Evolutionary conservation across 2,888 invertebrate genomes (phyloP).

Genomic region (Ormyrus nitidulus): DNA sequence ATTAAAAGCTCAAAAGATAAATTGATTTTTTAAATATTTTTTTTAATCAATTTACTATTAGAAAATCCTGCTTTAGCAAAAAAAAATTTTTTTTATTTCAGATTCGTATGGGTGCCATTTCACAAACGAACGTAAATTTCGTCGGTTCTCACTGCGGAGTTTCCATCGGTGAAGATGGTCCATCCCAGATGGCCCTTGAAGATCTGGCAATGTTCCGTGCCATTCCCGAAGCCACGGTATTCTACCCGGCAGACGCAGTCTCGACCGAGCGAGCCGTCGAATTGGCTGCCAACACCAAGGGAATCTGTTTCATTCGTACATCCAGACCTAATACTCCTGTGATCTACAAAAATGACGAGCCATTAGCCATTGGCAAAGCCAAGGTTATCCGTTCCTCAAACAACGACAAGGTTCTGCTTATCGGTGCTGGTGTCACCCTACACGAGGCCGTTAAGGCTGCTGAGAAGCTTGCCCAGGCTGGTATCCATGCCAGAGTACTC

Average conservation of each 20-base stretch:
- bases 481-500: slow-evolving; percentile 87
- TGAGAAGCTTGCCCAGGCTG: slow-evolving; percentile 82
- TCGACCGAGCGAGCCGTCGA: slow-evolving; percentile 96
- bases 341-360: slow-evolving; percentile 89
- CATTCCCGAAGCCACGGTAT: slow-evolving; percentile 88
- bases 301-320: slow-evolving; percentile 97
- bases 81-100: slow-evolving; percentile 67
- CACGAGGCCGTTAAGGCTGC: slow-evolving; percentile 93
- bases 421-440: slow-evolving; percentile 96
- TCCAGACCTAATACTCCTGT: slow-evolving; percentile 93
- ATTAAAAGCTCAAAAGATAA: background rate
- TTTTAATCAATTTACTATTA: background rate
- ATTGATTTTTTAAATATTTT: background rate
- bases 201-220: slow-evolving; percentile 96
- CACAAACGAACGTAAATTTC: slow-evolving; percentile 97
- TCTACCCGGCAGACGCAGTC: slow-evolving; percentile 94
- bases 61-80: background rate
- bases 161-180: slow-evolving; percentile 99
- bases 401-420: slow-evolving; percentile 88
- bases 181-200: slow-evolving; percentile 99
- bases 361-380: slow-evolving; percentile 87
- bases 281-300: slow-evolving; percentile 94
- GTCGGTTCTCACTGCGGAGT: slow-evolving; percentile 98
- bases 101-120: slow-evolving; percentile 99
- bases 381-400: slow-evolving; percentile 86